Conservation (phyloP, 2,888 invertebrate genomes). For the Parochlus steinenii region DNA sequence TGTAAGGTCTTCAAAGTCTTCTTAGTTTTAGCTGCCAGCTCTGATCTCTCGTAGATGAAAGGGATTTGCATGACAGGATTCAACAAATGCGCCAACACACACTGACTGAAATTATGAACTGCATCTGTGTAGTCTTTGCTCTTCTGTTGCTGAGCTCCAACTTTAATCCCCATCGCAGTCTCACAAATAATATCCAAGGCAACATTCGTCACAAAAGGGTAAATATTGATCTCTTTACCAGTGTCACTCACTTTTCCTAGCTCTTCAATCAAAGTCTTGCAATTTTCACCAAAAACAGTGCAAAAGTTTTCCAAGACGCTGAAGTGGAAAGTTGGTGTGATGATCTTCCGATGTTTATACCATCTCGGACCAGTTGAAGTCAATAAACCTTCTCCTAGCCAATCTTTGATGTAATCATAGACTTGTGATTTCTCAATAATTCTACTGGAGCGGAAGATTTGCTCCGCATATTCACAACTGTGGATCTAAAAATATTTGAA, state of each 20-base stretch:
- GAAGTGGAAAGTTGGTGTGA: no score
- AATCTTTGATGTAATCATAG: constrained; percentile 21
- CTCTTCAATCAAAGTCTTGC: constrained; percentile 25
- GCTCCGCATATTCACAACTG: not conserved
- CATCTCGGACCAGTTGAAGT: constrained; percentile 28
- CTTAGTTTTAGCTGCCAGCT: no score
- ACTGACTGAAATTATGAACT: constrained; percentile 18
- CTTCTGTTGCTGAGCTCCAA: constrained; percentile 19
- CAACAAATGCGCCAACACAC: no score
- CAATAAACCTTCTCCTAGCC: constrained; percentile 26
- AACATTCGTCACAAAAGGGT: constrained; percentile 27
- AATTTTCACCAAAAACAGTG: constrained; percentile 27
- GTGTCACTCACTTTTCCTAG: not conserved
- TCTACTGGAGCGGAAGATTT: constrained; percentile 19
- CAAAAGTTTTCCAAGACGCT: no score
- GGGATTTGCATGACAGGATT: no score
- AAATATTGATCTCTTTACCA: constrained; percentile 25
- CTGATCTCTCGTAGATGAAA: no score
- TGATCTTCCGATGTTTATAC: constrained; percentile 27
- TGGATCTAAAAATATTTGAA: no score
- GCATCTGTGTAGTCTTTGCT: constrained; percentile 19
- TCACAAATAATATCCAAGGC: constrained; percentile 27
- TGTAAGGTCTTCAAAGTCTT: no score
- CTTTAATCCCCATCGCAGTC: constrained; percentile 20
- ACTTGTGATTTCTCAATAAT: constrained; percentile 25